Conservation (phyloP, 2,113 vertebrate species). For the Amphilophus citrinellus region DNA sequence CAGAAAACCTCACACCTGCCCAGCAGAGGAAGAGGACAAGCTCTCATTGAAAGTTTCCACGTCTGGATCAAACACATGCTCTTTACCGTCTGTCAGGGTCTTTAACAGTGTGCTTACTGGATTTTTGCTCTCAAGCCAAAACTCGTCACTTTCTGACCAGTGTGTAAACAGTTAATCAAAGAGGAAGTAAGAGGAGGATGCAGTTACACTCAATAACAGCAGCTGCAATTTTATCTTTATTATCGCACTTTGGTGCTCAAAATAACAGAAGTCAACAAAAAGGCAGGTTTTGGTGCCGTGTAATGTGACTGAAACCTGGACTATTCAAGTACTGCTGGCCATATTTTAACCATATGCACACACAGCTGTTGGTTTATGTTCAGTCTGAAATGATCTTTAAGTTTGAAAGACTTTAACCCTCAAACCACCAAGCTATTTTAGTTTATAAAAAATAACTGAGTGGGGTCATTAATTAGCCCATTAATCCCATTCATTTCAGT, state of each 20-base stretch:
- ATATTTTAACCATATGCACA: background rate
- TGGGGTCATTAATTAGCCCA: background rate
- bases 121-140: conserved; percentile 13
- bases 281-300: background rate
- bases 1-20: background rate
- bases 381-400: background rate
- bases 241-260: background rate
- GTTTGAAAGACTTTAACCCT: background rate
- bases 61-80: background rate
- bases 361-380: conserved; percentile 14
- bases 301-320: background rate
- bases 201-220: background rate
- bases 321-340: background rate
- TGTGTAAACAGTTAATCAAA: background rate
- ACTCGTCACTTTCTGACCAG: background rate
- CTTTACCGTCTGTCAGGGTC: background rate
- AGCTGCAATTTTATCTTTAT: background rate
- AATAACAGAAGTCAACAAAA: background rate
- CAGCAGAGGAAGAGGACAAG: background rate
- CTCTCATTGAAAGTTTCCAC: background rate
- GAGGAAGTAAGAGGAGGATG: background rate
- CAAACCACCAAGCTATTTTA: background rate
- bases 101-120: background rate
- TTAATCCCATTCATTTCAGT: background rate
- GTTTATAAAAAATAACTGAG: background rate